Percentiles rank a stretch among this genome's conserved stretches.
These are phyloP conservation scores for Apolygus lucorum DNA, from an alignment of 1,140 invertebrate genomes.

Conservation along the genomic window DNA sequence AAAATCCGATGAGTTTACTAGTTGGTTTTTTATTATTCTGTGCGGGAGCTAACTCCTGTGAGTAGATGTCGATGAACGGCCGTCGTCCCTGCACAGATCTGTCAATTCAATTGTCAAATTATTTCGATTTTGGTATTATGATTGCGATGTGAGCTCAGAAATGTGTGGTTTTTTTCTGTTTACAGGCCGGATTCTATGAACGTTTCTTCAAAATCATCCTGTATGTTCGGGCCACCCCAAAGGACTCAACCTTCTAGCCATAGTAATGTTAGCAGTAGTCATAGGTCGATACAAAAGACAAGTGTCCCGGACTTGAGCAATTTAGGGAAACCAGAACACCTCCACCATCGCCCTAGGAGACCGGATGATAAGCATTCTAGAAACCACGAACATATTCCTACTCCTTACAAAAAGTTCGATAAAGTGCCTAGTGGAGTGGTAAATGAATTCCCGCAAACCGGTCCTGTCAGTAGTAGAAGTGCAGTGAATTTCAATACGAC, in stretches of 20 bases:
- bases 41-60: too few relatives aligned
- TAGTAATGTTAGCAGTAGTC: constrained; percentile 3
- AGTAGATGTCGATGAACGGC: too few relatives aligned
- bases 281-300: constrained; percentile 11
- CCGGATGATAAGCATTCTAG: constrained; percentile 10
- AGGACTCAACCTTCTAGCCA: constrained; percentile 21
- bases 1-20: too few relatives aligned
- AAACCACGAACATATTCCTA: constrained; percentile 14
- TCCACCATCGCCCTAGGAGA: constrained; percentile 16
- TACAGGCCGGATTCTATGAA: not conserved
- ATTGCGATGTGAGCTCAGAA: too few relatives aligned
- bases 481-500: not conserved
- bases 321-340: constrained; percentile 15
- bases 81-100: too few relatives aligned
- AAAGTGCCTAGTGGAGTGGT: constrained; percentile 16
- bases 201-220: constrained; percentile 21
- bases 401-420: constrained; percentile 17
- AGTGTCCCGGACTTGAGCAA: not conserved
- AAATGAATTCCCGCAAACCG: constrained; percentile 8
- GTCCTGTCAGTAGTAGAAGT: constrained; percentile 11
- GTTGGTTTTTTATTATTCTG: too few relatives aligned
- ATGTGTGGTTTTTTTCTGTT: not conserved
- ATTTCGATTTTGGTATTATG: too few relatives aligned
- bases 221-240: constrained; percentile 27
- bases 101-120: too few relatives aligned